Evolutionary conservation across 2,113 vertebrate species (phyloP).

Genomic region (Nothobranchius furzeri): DNA sequence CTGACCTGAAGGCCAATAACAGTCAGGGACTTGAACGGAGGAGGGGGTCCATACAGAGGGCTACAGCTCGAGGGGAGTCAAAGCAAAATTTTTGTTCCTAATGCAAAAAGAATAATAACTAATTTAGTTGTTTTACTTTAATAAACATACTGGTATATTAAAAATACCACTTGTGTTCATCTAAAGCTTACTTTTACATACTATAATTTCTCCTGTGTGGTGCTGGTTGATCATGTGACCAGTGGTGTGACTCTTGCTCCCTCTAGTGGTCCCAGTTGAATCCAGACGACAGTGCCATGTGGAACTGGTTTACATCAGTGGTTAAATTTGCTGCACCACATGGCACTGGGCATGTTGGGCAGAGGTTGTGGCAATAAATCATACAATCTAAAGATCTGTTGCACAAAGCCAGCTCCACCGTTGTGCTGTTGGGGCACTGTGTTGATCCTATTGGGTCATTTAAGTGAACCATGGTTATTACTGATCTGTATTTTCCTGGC

Average conservation of each 20-base stretch:
- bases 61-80: too few species aligned
- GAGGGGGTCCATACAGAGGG: not conserved
- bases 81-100: too few species aligned
- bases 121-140: too few species aligned
- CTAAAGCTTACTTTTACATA: too few species aligned
- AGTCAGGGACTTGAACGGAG: conserved; percentile 67
- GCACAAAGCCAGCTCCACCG: conserved; percentile 41
- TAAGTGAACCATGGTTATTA: conserved; percentile 33
- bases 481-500: conserved; percentile 66
- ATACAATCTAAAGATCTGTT: conserved; percentile 48
- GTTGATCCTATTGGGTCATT: conserved; percentile 42
- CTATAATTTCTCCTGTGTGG: not conserved
- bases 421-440: conserved; percentile 42
- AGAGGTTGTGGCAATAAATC: conserved; percentile 72
- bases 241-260: conserved; percentile 57
- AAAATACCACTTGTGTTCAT: too few species aligned
- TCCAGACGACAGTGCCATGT: conserved; percentile 47
- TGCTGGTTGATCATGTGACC: conserved; percentile 19
- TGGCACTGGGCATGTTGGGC: conserved; percentile 69
- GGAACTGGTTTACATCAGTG: conserved; percentile 71
- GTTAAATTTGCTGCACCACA: conserved; percentile 67
- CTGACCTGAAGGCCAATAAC: conserved; percentile 59
- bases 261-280: conserved; percentile 46
- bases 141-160: too few species aligned
- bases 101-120: too few species aligned